Evolutionary conservation across 2,888 invertebrate genomes (phyloP).

Genomic region (Zaprionus obscuricornis): DNA sequence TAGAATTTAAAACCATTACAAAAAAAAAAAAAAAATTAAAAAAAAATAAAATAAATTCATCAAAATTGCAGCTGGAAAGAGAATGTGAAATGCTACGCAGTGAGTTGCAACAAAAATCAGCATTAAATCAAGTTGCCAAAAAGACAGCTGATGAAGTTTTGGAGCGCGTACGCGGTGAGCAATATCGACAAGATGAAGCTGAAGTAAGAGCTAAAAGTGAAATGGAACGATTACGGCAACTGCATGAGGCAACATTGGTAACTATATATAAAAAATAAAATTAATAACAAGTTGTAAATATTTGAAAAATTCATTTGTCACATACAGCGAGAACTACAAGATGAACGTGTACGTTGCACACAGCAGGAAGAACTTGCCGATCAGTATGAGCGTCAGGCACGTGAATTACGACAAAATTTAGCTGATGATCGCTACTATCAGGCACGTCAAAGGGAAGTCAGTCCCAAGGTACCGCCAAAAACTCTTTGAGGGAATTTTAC

Average conservation of each 20-base stretch:
- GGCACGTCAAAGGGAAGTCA: conserved; percentile 72
- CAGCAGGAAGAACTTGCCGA: conserved; percentile 76
- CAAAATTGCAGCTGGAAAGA: conserved; percentile 83
- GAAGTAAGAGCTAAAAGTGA: conserved; percentile 76
- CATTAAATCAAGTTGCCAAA: conserved; percentile 79
- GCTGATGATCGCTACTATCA: conserved; percentile 81
- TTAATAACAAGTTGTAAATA: neutral
- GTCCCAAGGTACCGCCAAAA: conserved; percentile 48
- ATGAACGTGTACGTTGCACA: conserved; percentile 71
- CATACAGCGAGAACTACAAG: conserved; percentile 70
- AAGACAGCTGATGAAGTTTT: conserved; percentile 86
- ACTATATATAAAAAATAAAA: neutral
- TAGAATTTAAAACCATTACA: no score
- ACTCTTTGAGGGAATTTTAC: no score
- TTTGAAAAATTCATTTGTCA: neutral
- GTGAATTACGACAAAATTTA: conserved; percentile 80
- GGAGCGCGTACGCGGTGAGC: conserved; percentile 85
- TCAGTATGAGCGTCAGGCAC: conserved; percentile 79
- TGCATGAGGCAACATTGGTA: conserved; percentile 77
- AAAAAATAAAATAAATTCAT: no score
- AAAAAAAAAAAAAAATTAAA: no score
- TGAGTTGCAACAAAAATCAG: conserved; percentile 65
- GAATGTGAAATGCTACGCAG: conserved; percentile 84
- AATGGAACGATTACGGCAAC: conserved; percentile 70
- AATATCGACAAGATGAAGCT: conserved; percentile 82